Evolutionary conservation across 1,140 invertebrate species (phyloP), one percentile per base, ranked within the genome.

Genomic region (Potamilus streckersoni): DNA sequence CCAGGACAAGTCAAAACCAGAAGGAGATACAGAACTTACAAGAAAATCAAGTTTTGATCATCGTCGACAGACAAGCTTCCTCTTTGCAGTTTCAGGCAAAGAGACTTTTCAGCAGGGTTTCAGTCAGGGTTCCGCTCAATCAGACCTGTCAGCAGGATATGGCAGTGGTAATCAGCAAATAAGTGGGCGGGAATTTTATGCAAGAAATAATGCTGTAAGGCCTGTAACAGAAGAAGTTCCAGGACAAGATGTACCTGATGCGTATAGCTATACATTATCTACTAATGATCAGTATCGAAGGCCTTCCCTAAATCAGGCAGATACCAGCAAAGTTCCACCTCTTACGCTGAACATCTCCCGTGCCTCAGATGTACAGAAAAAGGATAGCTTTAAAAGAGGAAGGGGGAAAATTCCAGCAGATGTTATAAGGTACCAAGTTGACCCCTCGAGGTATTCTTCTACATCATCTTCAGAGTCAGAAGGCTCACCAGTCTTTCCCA

Each of bases 381-480:
- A 84, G 77, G 86, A 88, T 4, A 86, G 83, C 60, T 86, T 88
- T 62, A 87, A 84, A 73, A 85, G 82, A 70, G 82, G 80, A 2
- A 84, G 85, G 69, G 82, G 80, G 12, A 84, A 80, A 76, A 77
- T 86, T 27, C 58, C 78, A 64, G 85, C 82, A 23, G 87, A 88
- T 80, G 78, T 88, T 20, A 85, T 88, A 15, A 73, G 87, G 56
- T 86, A 84, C 73, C 80, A 83, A 61, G 63, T 84, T n/a, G 80
- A 83, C 57, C 79, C 79, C 27, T 63, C 75, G 16, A 74, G 76
- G 27, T 56, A 71, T 58, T 65, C 69, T n/a, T 78, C 74, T n/a
- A 71, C 72, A 61, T 80, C 79, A 65, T 82, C 80, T 17, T 79
- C 80, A 65, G 80, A 78, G 8, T 78, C 80, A 57, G 68, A 76